A percentile compares a stretch with the other conserved stretches of the same genome.
These are phyloP conservation scores for Atopsyche davidsoni DNA, from an alignment of 1,140 invertebrate species.

Conservation along the genomic window DNA sequence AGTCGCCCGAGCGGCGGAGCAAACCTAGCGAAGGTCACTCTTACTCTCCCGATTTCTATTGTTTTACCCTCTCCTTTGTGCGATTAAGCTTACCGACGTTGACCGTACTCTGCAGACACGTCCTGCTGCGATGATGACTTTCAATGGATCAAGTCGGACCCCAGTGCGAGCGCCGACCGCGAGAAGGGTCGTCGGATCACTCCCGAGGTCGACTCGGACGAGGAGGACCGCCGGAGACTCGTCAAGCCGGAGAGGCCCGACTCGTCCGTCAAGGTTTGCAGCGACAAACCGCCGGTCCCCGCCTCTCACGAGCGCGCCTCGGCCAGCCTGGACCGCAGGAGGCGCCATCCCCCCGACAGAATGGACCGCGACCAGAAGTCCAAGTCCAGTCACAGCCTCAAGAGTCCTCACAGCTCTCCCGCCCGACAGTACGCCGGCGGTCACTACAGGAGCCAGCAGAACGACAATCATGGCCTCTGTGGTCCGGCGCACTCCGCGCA, in stretches of 20 bases:
- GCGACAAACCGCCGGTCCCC: slow-evolving; percentile 32
- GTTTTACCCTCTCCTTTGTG: background rate
- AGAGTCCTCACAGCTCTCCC: slow-evolving; percentile 35
- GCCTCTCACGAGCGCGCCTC: slow-evolving; percentile 35
- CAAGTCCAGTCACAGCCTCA: slow-evolving; percentile 47
- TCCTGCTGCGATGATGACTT: slow-evolving; percentile 55
- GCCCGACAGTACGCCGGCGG: slow-evolving; percentile 43
- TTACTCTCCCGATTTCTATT: slow-evolving; percentile 13
- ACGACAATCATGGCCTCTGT: slow-evolving; percentile 30
- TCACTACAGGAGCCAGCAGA: slow-evolving; percentile 34
- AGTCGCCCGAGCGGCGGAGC: slow-evolving; percentile 38
- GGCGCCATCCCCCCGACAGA: slow-evolving; percentile 40
- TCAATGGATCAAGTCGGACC: slow-evolving; percentile 47
- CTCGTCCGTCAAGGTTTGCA: slow-evolving; percentile 8
- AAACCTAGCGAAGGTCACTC: slow-evolving; percentile 25
- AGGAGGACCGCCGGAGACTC: slow-evolving; percentile 19
- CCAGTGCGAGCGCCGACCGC: slow-evolving; percentile 4
- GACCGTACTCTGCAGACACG: slow-evolving; percentile 33
- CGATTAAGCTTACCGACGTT: slow-evolving; percentile 5
- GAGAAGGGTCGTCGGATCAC: slow-evolving; percentile 1
- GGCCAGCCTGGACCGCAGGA: slow-evolving; percentile 48
- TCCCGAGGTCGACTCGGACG: slow-evolving; percentile 11
- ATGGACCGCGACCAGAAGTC: slow-evolving; percentile 50
- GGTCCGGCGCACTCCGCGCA: too few relatives aligned
- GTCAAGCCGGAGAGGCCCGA: slow-evolving; percentile 19